A percentile compares a stretch with the other conserved stretches of the same genome.
Evolutionary conservation across 2,888 invertebrate genomes (phyloP).

Genomic region (Thecocarcelia acutangulata): DNA sequence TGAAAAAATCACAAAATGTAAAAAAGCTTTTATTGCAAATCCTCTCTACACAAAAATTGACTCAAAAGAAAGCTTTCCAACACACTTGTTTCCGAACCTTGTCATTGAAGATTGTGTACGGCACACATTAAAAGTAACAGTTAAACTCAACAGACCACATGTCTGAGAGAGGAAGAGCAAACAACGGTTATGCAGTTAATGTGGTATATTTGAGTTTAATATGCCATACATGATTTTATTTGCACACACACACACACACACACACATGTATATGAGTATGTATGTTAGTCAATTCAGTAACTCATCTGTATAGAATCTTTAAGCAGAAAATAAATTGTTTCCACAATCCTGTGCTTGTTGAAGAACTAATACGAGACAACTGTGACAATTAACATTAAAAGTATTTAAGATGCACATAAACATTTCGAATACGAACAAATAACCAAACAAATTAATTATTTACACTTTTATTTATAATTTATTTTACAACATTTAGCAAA

Average conservation of each 20-base stretch:
- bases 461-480: too few relatives aligned
- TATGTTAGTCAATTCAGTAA: too few relatives aligned
- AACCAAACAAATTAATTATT: not conserved
- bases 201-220: not conserved
- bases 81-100: not conserved
- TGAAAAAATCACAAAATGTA: not conserved
- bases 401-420: constrained; percentile 12
- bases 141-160: not conserved
- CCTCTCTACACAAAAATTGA: constrained; percentile 1
- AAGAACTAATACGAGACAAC: constrained; percentile 36
- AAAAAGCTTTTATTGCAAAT: constrained; percentile 25
- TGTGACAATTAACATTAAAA: constrained; percentile 44
- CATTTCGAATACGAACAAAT: not conserved
- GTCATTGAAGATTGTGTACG: too few relatives aligned
- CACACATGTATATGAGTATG: not conserved
- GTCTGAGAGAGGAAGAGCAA: not conserved
- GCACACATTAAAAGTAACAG: not conserved
- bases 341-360: constrained; percentile 39
- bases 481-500: too few relatives aligned
- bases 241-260: not conserved
- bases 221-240: constrained; percentile 38
- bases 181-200: not conserved
- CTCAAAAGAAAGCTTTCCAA: constrained; percentile 42
- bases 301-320: too few relatives aligned
- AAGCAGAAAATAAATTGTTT: not conserved